Evolutionary conservation across 2,113 vertebrate species (phyloP).

Genomic region (Syngnathus typhle): DNA sequence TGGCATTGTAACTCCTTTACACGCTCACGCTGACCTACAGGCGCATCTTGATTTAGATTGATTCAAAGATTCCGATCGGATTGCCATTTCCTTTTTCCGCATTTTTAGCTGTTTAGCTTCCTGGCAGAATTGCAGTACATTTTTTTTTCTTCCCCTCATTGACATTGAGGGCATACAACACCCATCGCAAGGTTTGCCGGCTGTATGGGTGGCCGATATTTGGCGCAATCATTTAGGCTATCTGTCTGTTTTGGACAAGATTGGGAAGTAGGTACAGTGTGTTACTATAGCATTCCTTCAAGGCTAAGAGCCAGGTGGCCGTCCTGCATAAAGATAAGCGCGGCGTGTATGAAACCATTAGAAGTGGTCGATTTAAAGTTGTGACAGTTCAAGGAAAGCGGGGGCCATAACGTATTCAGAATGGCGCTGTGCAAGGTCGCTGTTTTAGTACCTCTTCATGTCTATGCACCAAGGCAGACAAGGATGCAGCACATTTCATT

Average conservation of each 20-base stretch:
- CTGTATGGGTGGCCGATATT: constrained; percentile 26
- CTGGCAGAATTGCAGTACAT: constrained; percentile 22
- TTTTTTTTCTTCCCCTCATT: constrained; percentile 20
- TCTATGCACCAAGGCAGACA: constrained; percentile 56
- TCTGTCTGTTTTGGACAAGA: constrained; percentile 7
- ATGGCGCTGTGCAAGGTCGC: constrained; percentile 67
- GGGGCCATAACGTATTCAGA: constrained; percentile 70
- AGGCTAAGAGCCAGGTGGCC: constrained; percentile 22
- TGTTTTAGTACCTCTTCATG: constrained; percentile 63
- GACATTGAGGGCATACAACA: constrained; percentile 38
- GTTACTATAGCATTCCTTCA: constrained; percentile 16
- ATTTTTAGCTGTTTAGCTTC: not conserved
- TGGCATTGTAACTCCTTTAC: not conserved
- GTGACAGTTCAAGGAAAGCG: constrained; percentile 73
- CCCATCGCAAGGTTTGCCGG: constrained; percentile 25
- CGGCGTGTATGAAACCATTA: constrained; percentile 62
- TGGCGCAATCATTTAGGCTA: constrained; percentile 9
- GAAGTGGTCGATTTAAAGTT: constrained; percentile 69
- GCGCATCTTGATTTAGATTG: not conserved
- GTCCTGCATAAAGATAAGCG: constrained; percentile 34
- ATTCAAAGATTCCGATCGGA: too few relatives aligned
- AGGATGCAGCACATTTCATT: constrained; percentile 68
- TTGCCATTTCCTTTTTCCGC: not conserved
- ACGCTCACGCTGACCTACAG: not conserved
- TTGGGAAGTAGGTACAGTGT: not conserved